Base-by-base conservation (phyloP, 2,113 vertebrate genomes). In the Silurus asotus region DNA sequence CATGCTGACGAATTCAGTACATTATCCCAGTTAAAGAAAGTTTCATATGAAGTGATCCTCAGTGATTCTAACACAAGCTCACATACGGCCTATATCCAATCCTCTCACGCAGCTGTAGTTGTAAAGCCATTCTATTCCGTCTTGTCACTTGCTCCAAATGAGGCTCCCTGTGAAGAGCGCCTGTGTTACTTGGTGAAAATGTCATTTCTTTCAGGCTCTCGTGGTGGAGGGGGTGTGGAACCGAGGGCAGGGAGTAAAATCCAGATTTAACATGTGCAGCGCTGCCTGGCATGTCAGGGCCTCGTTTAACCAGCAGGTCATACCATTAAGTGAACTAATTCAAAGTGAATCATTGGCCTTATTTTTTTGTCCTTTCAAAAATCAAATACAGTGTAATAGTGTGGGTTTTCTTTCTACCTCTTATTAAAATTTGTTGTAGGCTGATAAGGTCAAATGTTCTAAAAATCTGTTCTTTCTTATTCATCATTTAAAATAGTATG, bases 71-170 rank as follows among this genome's bases (percentile, higher is more conserved):
- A 67, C 55, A 69, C 28, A 48, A 61, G 28, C 25, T 62, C 58
- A 17, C 64, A n/a, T 76, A 84, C 72, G 28, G 83, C 13, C 48
- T 51, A 64, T 48, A 75, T 84, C 65, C 83, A 28, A 53, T 84
- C 64, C 72, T 51, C 56, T 59, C 10, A 15, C 37, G 69, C 28
- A 48, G 49, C 48, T 2, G 1, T 14, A 82, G 61, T 53, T 55
- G 62, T 19, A 55, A 82, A 69, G 81, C 64, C 59, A 25, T 51
- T 82, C 13, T 8, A 65, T 82, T 82, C 61, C 17, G 0, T 70
- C 64, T 48, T 49, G 28, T 80, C 51, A 67, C 61, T n/a, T 56
- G 23, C 76, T 28, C 8, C 56, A 80, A 70, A 86, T 48, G 58
- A 70, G 62, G 3, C 64, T 9, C 17, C 59, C 49, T 67, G 59